Evolutionary conservation across 2,888 invertebrate species (phyloP), one percentile per base, ranked within the genome.

Genomic region (Tupiocoris notatus): DNA sequence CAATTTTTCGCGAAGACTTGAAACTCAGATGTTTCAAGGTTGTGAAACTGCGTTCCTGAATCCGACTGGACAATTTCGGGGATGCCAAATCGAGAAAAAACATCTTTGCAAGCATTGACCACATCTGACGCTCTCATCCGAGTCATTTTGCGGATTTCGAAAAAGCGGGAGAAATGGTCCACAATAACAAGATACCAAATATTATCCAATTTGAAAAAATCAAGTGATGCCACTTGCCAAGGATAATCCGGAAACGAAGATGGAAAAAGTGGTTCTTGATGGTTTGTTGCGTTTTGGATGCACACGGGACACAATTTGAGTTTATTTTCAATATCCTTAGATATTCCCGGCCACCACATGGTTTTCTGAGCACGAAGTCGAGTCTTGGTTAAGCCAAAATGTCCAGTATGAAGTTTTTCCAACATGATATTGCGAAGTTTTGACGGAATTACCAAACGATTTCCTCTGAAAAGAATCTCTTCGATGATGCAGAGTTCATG

Each of bases 171-270:
- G n/a, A n/a, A n/a, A n/a, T n/a, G n/a, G n/a, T n/a, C n/a, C n/a
- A n/a, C 61, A 12, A 62, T 59, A 12, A 68, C 56, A 21, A 68
- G 21, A 17, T 39, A 76, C 68, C 76, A 76, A 24, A 21, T 22
- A 17, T 75, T 22, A 2, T 67, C 22, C 17, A 18, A 20, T 56
- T 67, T 67, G 67, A 54, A 67, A n/a, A 67, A n/a, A 18, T 75
- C 75, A 3, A 75, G 12, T 17, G 75, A 66, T 20, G 62, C 22
- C 23, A 61, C 54, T 56, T 76, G 68, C 76, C 76, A 76, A n/a
- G 68, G 76, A n/a, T 68, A 68, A 20, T 68, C 68, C 0, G 76
- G 76, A 25, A 76, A 25, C n/a, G 22, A 20, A 9, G 59, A 54
- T 7, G 76, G 76, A 12, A 76, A 16, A 3, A 76, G 58, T 16